Conservation (phyloP, 2,888 invertebrate species). For the Pammene aurita region DNA sequence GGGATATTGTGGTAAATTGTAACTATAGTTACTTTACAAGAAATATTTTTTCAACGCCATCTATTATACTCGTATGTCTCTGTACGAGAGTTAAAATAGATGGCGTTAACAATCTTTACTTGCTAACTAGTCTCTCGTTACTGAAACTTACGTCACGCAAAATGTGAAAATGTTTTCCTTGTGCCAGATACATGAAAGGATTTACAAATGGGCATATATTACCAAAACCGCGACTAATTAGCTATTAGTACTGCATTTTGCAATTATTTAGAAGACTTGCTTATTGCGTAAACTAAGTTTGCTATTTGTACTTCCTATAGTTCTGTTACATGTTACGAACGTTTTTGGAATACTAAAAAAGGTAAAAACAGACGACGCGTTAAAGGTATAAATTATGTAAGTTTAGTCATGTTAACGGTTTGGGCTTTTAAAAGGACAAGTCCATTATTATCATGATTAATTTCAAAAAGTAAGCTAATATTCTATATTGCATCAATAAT, state of each 20-base stretch:
- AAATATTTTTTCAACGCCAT: no score
- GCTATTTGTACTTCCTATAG: conserved; percentile 19
- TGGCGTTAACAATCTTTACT: neutral
- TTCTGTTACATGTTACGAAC: neutral
- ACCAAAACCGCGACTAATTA: conserved; percentile 29
- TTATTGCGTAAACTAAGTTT: conserved; percentile 33
- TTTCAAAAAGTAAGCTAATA: no score
- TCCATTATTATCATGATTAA: neutral
- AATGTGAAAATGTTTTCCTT: conserved; percentile 35
- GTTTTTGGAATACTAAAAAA: no score
- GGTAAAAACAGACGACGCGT: neutral
- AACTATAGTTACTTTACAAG: no score
- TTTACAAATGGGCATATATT: conserved; percentile 38
- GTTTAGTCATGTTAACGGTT: neutral
- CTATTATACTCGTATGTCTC: no score
- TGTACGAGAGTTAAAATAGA: neutral
- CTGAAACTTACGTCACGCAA: conserved; percentile 23
- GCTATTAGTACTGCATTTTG: conserved; percentile 30
- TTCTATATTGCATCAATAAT: no score
- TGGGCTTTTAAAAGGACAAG: neutral
- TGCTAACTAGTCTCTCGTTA: neutral
- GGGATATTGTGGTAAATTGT: no score
- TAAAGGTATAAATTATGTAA: neutral
- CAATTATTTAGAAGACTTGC: conserved; percentile 28
- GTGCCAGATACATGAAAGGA: conserved; percentile 39